A percentile compares a stretch with the other conserved stretches of the same genome.
phyloP scores from a whole-genome alignment of 2,797 vertebrate genomes.

The Peromyscus nudipes region DNA sequence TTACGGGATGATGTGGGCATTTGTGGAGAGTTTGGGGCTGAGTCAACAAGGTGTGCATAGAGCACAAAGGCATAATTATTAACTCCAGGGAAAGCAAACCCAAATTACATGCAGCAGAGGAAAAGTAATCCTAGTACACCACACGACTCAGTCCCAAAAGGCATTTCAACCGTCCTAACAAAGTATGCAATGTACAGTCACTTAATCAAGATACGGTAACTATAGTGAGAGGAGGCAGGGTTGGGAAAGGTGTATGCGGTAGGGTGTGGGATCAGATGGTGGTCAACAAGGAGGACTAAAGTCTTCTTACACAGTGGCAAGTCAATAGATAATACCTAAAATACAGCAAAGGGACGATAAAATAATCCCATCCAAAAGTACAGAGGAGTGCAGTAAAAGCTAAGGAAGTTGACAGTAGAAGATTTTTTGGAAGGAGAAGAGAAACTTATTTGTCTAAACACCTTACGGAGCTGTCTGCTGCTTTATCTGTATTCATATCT shows the following conservation, averaged over 20 bases:
- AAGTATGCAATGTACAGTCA: background rate
- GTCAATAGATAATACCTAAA: background rate
- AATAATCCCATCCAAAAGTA: slow-evolving; percentile 15
- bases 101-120: background rate
- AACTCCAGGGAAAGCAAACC: slow-evolving; percentile 25
- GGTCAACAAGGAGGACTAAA: background rate
- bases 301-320: background rate
- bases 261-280: too few species aligned
- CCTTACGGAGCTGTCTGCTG: background rate
- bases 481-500: slow-evolving; percentile 31
- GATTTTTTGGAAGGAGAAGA: background rate
- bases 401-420: background rate
- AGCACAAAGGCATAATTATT: slow-evolving; percentile 42
- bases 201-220: background rate
- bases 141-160: background rate
- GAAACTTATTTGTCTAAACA: background rate
- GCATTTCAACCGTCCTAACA: background rate
- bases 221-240: background rate
- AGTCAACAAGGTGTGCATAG: background rate
- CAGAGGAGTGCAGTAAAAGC: background rate
- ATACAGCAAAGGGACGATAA: background rate
- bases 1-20: background rate
- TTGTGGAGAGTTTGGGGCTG: background rate
- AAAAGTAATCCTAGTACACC: slow-evolving; percentile 3
- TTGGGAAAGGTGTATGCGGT: background rate